A percentile compares a stretch with the other conserved stretches of the same genome.
Evolutionary conservation across 2,797 vertebrate species (phyloP).

Genomic region (Eleutherodactylus coqui): DNA sequence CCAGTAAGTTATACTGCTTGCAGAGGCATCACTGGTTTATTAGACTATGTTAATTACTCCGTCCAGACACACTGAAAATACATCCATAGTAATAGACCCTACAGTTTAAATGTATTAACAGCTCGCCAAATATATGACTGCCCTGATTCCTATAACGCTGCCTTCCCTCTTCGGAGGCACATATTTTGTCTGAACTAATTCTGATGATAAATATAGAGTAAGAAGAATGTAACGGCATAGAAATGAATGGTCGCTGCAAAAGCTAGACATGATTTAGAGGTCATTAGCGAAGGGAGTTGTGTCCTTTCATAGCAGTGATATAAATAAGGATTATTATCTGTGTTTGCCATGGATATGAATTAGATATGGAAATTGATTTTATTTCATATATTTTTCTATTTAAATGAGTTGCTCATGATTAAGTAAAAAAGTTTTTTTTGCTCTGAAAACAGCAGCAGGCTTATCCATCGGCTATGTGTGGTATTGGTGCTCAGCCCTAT

Average conservation of each 20-base stretch:
- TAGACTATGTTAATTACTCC: constrained; percentile 51
- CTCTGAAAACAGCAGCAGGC: too few relatives aligned
- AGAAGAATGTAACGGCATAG: background rate
- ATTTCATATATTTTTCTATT: background rate
- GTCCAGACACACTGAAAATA: constrained; percentile 29
- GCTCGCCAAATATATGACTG: constrained; percentile 26
- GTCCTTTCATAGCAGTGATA: background rate
- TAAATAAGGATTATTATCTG: background rate
- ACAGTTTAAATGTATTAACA: constrained; percentile 29
- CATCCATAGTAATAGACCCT: constrained; percentile 33
- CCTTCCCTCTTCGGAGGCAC: background rate
- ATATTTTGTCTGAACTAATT: constrained; percentile 20
- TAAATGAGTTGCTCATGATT: too few relatives aligned
- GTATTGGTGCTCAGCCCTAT: too few relatives aligned
- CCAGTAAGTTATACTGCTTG: constrained; percentile 29
- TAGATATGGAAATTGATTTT: background rate
- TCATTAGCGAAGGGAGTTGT: background rate
- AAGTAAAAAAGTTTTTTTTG: too few relatives aligned
- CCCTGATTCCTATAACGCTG: background rate
- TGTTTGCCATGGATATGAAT: background rate
- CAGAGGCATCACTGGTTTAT: constrained; percentile 47
- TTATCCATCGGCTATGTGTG: too few relatives aligned
- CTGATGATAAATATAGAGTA: constrained; percentile 17
- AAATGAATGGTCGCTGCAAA: background rate
- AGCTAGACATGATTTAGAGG: constrained; percentile 11